Conservation (phyloP, 2,797 vertebrate genomes). For the Enteromius radiatus region DNA sequence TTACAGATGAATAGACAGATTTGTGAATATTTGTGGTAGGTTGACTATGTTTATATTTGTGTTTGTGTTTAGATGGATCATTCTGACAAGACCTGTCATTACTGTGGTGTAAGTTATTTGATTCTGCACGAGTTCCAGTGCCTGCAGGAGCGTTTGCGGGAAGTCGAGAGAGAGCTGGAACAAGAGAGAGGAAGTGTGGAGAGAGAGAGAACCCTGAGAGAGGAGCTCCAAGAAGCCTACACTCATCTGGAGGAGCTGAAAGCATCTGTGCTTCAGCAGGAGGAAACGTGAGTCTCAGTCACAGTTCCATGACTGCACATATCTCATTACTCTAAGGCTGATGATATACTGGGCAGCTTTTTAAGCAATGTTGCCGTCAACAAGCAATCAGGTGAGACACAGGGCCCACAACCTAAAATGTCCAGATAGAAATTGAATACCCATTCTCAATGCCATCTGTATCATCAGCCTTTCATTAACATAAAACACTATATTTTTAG, state of each 20-base stretch:
- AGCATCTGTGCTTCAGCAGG: constrained; percentile 76
- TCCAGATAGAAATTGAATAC: background rate
- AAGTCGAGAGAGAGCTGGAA: constrained; percentile 81
- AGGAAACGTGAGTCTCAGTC: constrained; percentile 78
- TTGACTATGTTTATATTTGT: constrained; percentile 55
- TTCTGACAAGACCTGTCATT: constrained; percentile 85
- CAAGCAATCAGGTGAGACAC: background rate
- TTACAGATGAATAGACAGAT: background rate
- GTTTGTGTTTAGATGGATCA: constrained; percentile 80
- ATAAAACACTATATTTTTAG: background rate
- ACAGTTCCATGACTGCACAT: background rate
- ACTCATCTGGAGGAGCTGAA: constrained; percentile 75
- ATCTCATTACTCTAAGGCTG: background rate
- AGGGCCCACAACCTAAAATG: background rate
- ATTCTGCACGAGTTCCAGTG: constrained; percentile 88
- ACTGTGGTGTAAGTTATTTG: constrained; percentile 91
- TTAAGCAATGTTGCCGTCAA: background rate
- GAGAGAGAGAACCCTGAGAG: constrained; percentile 79
- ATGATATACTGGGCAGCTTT: background rate
- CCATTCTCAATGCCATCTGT: background rate
- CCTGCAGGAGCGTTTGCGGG: constrained; percentile 81
- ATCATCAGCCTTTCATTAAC: background rate
- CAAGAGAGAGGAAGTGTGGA: constrained; percentile 74
- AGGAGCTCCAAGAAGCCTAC: constrained; percentile 77
- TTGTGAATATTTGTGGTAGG: background rate